These are phyloP conservation scores for Epizoanthus fatuus DNA, from an alignment of 92 coral and sea anemone species.

Conservation along the genomic window DNA sequence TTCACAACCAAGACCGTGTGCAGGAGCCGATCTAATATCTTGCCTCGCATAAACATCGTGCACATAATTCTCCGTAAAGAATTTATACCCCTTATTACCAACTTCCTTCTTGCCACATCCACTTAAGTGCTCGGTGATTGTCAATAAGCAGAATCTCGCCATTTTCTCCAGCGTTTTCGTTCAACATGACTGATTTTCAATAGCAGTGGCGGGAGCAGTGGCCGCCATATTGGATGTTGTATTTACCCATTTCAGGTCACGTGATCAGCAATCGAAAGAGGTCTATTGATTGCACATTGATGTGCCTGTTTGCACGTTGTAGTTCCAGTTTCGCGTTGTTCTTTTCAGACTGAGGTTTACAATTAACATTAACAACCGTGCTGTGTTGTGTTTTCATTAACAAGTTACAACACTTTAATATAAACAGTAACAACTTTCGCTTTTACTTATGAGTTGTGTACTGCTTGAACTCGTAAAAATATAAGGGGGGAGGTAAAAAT, in stretches of 20 bases:
- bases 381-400: no score
- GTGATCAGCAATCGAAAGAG: background rate
- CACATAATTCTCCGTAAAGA: background rate
- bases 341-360: no score
- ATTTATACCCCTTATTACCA: background rate
- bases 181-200: background rate
- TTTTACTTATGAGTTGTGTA: no score
- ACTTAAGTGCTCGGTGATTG: background rate
- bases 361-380: no score
- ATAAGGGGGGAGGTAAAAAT: no score
- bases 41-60: conserved; percentile 48
- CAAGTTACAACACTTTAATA: no score
- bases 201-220: background rate
- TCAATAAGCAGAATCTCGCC: background rate
- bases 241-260: background rate
- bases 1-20: background rate
- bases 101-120: conserved; percentile 7
- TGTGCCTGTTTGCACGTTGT: no score
- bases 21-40: background rate
- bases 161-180: background rate
- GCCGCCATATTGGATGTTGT: background rate
- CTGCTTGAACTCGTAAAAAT: no score
- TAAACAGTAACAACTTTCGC: no score
- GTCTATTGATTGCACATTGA: background rate
- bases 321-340: no score